These are phyloP conservation scores for Stercorarius parasiticus DNA, from an alignment of 2,113 vertebrate genomes.

Conservation along the genomic window DNA sequence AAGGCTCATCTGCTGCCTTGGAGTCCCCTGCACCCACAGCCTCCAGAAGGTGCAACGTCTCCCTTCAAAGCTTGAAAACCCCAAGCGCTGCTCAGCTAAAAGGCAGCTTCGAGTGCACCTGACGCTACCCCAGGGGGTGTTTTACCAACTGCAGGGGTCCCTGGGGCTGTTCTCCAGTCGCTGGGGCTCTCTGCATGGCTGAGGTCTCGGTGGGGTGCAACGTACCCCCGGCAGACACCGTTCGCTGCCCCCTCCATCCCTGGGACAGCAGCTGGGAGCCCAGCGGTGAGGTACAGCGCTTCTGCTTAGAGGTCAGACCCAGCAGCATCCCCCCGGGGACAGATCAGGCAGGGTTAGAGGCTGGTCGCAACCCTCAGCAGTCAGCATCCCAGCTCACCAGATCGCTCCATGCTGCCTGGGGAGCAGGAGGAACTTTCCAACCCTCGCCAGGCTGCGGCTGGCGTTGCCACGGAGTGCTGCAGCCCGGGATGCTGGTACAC, in stretches of 20 bases:
- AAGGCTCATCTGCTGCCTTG: neutral
- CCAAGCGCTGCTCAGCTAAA: neutral
- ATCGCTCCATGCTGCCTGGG: accelerated
- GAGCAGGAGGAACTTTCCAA: neutral
- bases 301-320: neutral
- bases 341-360: accelerated
- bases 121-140: neutral
- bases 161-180: neutral
- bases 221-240: accelerated
- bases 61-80: neutral
- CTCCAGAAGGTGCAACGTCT: neutral
- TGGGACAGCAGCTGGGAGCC: neutral
- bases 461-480: neutral
- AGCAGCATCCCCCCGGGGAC: neutral
- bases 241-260: neutral
- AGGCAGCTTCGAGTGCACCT: neutral
- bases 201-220: neutral
- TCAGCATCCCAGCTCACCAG: neutral
- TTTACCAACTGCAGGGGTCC: accelerated
- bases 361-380: neutral
- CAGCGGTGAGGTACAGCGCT: accelerated
- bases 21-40: neutral
- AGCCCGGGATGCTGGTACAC: accelerated
- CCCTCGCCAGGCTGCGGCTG: neutral
- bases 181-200: neutral